Conservation (phyloP, 2,888 invertebrate species). For the Drosophila meridiana region DNA sequence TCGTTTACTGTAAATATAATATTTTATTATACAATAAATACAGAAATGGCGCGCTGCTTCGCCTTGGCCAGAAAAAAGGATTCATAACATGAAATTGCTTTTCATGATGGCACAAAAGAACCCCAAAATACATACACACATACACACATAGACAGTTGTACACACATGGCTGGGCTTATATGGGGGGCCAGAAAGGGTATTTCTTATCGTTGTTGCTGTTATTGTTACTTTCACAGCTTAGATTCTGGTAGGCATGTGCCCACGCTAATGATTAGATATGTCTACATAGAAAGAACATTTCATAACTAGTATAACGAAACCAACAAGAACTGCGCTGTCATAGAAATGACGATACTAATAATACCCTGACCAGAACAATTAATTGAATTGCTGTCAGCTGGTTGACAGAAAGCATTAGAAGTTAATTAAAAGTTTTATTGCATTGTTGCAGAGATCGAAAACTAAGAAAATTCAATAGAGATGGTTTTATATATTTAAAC, state of each 20-base stretch:
- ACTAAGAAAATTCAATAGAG: not conserved
- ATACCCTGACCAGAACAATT: slow-evolving; percentile 8
- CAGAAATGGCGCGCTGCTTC: slow-evolving; percentile 63
- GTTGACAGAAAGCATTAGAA: not conserved
- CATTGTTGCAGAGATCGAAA: not conserved
- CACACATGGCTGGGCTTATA: slow-evolving; percentile 34
- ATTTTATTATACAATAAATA: slow-evolving; percentile 79
- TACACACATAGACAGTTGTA: slow-evolving; percentile 2
- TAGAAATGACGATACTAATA: not conserved
- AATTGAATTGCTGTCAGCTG: not conserved
- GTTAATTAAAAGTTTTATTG: not conserved
- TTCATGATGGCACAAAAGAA: slow-evolving; percentile 67
- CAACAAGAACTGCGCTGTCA: slow-evolving; percentile 6
- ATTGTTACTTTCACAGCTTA: slow-evolving; percentile 35
- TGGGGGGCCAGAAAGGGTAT: slow-evolving; percentile 35
- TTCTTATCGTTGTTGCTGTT: slow-evolving; percentile 22
- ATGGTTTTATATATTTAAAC: not conserved
- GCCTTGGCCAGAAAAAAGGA: slow-evolving; percentile 68
- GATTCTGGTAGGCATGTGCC: slow-evolving; percentile 21
- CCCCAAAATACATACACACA: slow-evolving; percentile 33
- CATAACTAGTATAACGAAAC: slow-evolving; percentile 55
- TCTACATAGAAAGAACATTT: slow-evolving; percentile 53
- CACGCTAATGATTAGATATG: slow-evolving; percentile 55
- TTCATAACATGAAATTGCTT: slow-evolving; percentile 80
- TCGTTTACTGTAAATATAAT: slow-evolving; percentile 77